phyloP scores from a whole-genome alignment of 1,140 invertebrate species.

The Sinella curviseta region DNA sequence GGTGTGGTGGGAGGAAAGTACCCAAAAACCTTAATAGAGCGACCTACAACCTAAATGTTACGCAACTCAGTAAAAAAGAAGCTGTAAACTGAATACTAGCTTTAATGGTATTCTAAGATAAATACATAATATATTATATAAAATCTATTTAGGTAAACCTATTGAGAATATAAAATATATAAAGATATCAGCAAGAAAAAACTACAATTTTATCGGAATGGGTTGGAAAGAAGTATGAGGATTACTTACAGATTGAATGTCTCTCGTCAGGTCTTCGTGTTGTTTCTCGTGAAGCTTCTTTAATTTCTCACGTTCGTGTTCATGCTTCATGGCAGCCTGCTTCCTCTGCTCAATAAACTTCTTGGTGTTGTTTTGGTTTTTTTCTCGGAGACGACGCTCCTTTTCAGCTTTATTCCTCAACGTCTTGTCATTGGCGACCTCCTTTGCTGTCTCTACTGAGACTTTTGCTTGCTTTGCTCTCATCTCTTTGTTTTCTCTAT shows the following conservation, averaged over 20 bases:
- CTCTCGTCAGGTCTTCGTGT: slow-evolving; percentile 82
- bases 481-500: slow-evolving; percentile 92
- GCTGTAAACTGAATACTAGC: not conserved
- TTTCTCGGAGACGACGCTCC: slow-evolving; percentile 87
- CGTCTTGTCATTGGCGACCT: slow-evolving; percentile 92
- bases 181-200: too few species aligned
- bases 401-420: slow-evolving; percentile 96
- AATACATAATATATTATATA: not conserved
- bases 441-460: slow-evolving; percentile 94
- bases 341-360: slow-evolving; percentile 98
- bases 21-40: not conserved
- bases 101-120: not conserved
- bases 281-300: slow-evolving; percentile 90
- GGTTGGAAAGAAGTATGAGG: slow-evolving; percentile 1
- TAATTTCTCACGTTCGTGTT: slow-evolving; percentile 89
- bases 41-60: not conserved
- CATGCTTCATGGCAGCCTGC: slow-evolving; percentile 80
- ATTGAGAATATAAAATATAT: too few species aligned
- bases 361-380: slow-evolving; percentile 98
- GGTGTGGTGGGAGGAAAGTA: not conserved
- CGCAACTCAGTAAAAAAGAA: not conserved
- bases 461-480: slow-evolving; percentile 92
- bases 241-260: slow-evolving; percentile 80
- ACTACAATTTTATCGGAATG: too few species aligned
- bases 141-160: too few species aligned